Base-by-base conservation (phyloP, 2,113 vertebrate species). In the Vombatus ursinus region DNA sequence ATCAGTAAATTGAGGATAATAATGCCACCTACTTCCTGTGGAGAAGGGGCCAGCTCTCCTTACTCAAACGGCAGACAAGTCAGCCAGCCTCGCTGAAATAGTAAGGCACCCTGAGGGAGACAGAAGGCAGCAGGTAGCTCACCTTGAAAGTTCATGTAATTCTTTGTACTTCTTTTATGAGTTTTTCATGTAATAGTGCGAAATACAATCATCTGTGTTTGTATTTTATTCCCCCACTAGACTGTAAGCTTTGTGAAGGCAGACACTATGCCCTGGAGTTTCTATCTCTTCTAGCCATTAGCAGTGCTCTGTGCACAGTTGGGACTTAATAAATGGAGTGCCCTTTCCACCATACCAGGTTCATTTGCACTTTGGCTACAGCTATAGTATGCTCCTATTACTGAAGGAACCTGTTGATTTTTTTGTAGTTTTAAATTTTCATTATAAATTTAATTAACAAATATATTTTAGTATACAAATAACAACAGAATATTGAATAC, bases 1-100 rank as follows among this genome's bases (percentile, higher is more conserved):
- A 93, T 25, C 53, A 92, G 37, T 77, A 57, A 96, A 96, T 91
- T 49, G 90, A 50, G 50, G 50, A 90, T 61, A 95, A 12, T 49
- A 95, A 9, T 49, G 94, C n/a, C 10, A 31, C 26, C 61, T 19
- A 25, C 37, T 92, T 91, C 61, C 89, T 23, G 3, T 61, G 37
- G 44, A 48, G 52, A 93, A 37, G 31, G 37, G 37, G 12, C 61
- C 31, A n/a, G 31, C 31, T 77, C 31, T 77, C 37, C 4, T 68
- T 14, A 68, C 28, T 68, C 2, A 37, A 31, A 68, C 37, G 9
- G 8, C 54, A 57, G 54, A 31, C 9, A 57, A 11, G 26, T 3
- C 52, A 24, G 22, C 5, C 22, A 53, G 52, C 52, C 57, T 10
- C 10, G 54, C 28, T 68, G 61, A 68, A 16, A 68, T 6, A n/a